Conservation (phyloP, 1,140 invertebrate species). For the Hyles euphorbiae region DNA sequence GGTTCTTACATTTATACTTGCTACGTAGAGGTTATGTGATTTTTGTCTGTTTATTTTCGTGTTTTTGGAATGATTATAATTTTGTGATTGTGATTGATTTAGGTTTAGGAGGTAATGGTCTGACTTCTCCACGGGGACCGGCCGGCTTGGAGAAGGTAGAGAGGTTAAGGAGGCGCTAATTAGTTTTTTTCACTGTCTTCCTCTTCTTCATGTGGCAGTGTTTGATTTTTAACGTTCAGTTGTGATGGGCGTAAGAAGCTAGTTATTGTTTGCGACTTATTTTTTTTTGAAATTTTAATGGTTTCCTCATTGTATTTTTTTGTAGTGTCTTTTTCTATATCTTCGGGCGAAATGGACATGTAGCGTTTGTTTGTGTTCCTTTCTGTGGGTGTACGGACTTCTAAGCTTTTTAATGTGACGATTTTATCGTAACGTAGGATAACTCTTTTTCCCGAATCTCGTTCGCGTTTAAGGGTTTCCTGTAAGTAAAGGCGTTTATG, state of each 20-base stretch:
- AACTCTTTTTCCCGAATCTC: too few relatives aligned
- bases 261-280: constrained; percentile 9
- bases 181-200: constrained; percentile 9
- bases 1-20: constrained; percentile 22
- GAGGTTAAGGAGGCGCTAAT: constrained; percentile 14
- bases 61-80: constrained; percentile 2
- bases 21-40: constrained; percentile 9
- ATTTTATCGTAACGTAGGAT: too few relatives aligned
- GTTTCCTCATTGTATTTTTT: too few relatives aligned
- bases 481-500: too few relatives aligned
- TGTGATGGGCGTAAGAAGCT: constrained; percentile 9
- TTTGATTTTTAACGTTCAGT: not conserved
- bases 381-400: too few relatives aligned
- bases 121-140: constrained; percentile 18
- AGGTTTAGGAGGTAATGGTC: constrained; percentile 20
- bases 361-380: too few relatives aligned
- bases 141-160: constrained; percentile 26
- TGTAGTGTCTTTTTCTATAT: too few relatives aligned
- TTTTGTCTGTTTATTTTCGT: not conserved
- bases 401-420: too few relatives aligned
- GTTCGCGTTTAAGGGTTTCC: too few relatives aligned
- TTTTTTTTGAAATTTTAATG: too few relatives aligned
- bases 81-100: constrained; percentile 7
- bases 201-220: not conserved
- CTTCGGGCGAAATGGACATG: too few relatives aligned